A percentile compares a stretch with the other conserved stretches of the same genome.
phyloP scores from a whole-genome alignment of 2,888 invertebrate genomes.

The Hymenopus coronatus region DNA sequence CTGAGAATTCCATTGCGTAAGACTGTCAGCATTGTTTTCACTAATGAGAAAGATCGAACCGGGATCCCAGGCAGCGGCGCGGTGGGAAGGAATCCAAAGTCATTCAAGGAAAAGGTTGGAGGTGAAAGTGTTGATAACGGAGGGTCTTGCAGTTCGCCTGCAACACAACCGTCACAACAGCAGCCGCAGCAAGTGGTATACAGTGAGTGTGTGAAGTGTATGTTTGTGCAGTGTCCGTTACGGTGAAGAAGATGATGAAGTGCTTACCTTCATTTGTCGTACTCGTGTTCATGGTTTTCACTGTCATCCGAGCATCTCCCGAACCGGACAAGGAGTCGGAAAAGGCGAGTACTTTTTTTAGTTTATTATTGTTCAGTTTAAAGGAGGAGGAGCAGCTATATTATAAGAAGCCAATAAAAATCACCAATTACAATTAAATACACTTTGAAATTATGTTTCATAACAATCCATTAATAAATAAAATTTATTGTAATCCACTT shows the following conservation, averaged over 20 bases:
- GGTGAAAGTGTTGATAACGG: not conserved
- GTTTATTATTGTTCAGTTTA: too few species aligned
- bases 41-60: not conserved
- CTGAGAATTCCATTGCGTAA: not conserved
- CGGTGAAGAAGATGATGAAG: not conserved
- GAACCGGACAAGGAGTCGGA: not conserved
- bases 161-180: not conserved
- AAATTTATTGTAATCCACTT: too few species aligned
- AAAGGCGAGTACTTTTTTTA: not conserved
- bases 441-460: too few species aligned
- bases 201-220: not conserved
- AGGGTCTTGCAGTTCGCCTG: not conserved
- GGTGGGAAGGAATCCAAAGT: not conserved
- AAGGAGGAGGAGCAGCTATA: too few species aligned
- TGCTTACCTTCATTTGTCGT: not conserved
- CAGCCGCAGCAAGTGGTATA: not conserved
- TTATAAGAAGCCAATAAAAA: too few species aligned
- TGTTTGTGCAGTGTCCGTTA: not conserved
- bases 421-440: too few species aligned
- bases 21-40: not conserved
- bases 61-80: not conserved
- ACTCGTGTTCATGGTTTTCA: not conserved
- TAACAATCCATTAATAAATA: too few species aligned
- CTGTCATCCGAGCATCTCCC: not conserved
- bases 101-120: not conserved